Evolutionary conservation across 2,113 vertebrate species (phyloP).

Genomic region (Ctenomys sociabilis): DNA sequence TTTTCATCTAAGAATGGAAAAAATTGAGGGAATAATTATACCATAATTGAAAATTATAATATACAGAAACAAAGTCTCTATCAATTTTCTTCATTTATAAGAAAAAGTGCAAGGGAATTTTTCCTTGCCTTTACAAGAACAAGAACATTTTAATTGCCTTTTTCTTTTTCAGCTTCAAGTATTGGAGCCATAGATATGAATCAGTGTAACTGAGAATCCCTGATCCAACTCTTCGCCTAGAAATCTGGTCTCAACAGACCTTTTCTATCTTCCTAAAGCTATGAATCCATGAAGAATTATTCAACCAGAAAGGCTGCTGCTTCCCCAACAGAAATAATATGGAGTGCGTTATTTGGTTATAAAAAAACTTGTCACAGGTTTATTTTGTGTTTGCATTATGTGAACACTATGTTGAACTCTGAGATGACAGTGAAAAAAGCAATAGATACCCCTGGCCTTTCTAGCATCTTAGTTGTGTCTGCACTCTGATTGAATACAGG

Average conservation of each 20-base stretch:
- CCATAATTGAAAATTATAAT: neutral
- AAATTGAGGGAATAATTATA: neutral
- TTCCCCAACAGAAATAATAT: slow-evolving; percentile 19
- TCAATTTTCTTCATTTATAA: neutral
- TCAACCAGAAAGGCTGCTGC: neutral
- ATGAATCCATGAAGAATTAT: neutral
- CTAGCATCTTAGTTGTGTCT: neutral
- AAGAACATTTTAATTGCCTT: neutral
- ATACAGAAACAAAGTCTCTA: neutral
- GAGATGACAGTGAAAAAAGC: neutral
- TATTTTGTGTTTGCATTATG: neutral
- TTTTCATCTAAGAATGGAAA: neutral
- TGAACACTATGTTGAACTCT: neutral
- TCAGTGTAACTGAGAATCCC: neutral
- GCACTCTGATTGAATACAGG: neutral
- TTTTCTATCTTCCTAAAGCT: neutral
- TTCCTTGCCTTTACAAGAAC: neutral
- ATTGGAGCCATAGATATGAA: neutral
- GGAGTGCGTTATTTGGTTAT: neutral
- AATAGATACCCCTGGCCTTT: neutral
- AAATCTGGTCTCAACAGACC: neutral
- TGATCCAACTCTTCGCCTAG: neutral
- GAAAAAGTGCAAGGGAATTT: neutral
- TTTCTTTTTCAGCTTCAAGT: neutral
- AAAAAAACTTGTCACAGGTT: neutral